Percentiles rank a stretch among this genome's conserved stretches.
phyloP scores from a whole-genome alignment of 1,140 invertebrate genomes.

The Pararge aegeria region DNA sequence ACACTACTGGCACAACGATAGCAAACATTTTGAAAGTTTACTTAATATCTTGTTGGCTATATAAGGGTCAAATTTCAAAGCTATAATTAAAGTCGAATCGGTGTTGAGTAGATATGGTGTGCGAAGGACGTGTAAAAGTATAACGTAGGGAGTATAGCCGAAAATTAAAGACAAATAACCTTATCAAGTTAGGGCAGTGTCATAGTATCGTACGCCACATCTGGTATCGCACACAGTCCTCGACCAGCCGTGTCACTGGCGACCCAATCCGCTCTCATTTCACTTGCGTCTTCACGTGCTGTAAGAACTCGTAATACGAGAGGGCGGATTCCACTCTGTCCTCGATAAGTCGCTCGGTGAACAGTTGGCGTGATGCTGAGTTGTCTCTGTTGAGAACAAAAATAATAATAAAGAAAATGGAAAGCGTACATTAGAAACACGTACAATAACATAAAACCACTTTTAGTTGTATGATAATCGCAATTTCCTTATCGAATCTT shows the following conservation, averaged over 20 bases:
- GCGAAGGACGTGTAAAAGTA: too few species aligned
- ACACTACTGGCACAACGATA: too few species aligned
- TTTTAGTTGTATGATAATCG: too few species aligned
- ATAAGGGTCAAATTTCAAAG: too few species aligned
- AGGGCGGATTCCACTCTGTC: slow-evolving; percentile 96
- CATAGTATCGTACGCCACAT: slow-evolving; percentile 19
- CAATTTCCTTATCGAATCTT: too few species aligned
- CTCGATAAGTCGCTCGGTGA: slow-evolving; percentile 95
- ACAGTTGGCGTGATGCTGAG: slow-evolving; percentile 88
- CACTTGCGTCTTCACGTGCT: slow-evolving; percentile 95
- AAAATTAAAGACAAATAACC: neutral
- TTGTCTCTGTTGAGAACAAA: slow-evolving; percentile 87
- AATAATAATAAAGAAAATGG: neutral
- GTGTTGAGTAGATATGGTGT: too few species aligned
- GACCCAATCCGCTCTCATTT: slow-evolving; percentile 81
- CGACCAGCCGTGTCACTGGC: slow-evolving; percentile 14
- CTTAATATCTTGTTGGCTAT: too few species aligned
- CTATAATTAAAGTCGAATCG: too few species aligned
- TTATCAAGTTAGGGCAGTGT: slow-evolving; percentile 29
- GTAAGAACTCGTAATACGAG: slow-evolving; percentile 99
- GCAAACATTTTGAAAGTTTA: too few species aligned
- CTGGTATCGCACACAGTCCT: neutral
- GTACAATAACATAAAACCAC: too few species aligned
- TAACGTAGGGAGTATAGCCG: neutral
- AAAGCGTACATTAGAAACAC: too few species aligned